Evolutionary conservation across 2,797 vertebrate species (phyloP), one percentile per base, ranked within the genome.

Genomic region (Bothrops alternatus): DNA sequence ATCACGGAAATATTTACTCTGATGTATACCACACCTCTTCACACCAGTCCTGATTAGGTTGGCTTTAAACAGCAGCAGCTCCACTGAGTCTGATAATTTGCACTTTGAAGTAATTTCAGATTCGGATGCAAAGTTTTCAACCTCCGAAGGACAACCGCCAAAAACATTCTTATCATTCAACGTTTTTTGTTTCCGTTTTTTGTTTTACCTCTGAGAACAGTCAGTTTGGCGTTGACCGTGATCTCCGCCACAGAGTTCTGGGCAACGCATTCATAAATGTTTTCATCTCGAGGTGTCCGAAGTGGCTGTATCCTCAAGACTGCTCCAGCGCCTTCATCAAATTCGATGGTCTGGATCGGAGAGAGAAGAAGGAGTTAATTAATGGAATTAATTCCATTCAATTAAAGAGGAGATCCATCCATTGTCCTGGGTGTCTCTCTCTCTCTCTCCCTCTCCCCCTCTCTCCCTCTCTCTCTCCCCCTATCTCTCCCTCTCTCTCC

Each of bases 281-380:
- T 99, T 97, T 99, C 99, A 0, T 99, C 99, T 2, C 99, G 98
- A 1, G 99, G 99, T 0, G 99, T 99, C 86, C 99, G 97, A 3
- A 99, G 98, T 0, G 99, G 99, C 97, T 99, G 99, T 97, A 99
- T 99, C 94, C 99, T 97, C 92, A 99, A 96, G 0, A 99, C 99
- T 0, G 99, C 99, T 0, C 99, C 99, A 0, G 99, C 99, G 0
- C 99, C 99, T 95, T 99, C 99, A 5, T 99, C 99, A 92, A 99
- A 99, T 94, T 99, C 99, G 11, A 99, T 99, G 0, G 98, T 99
- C 99, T 99, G 97, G 0, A 8, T 2, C 0, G 25, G 0, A 53
- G 37, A 57, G 26, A 20, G 11, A 20, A 7, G 14, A 90, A 28
- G 6, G 0, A 2, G 8, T 82, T 47, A 57, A 18, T 57, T 57